phyloP scores from a whole-genome alignment of 2,113 vertebrate species.

The Macaca fascicularis region T2T-MFA8v1.1 NC_088395.1:87859501-87860000 shows the following conservation, averaged over 20 bases:
- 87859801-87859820: background rate
- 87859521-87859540: slow-evolving; percentile 22
- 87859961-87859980: slow-evolving; percentile 46
- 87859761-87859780: background rate
- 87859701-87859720: background rate
- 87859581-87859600: background rate
- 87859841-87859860: background rate
- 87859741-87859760: slow-evolving; percentile 4
- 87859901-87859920: background rate
- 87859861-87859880: background rate
- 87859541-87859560: slow-evolving; percentile 8
- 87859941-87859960: background rate
- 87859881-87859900: slow-evolving; percentile 41
- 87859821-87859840: background rate
- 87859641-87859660: background rate
- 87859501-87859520: background rate
- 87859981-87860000: slow-evolving; percentile 21
- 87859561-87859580: background rate
- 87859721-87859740: background rate
- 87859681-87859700: slow-evolving; percentile 29
- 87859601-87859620: background rate
- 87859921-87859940: slow-evolving; percentile 33
- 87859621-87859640: background rate
- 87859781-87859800: slow-evolving; percentile 2
- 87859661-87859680: background rate